These are phyloP conservation scores for Keiferia lycopersicella DNA, from an alignment of 2,888 invertebrate genomes.

Conservation along the genomic window DNA sequence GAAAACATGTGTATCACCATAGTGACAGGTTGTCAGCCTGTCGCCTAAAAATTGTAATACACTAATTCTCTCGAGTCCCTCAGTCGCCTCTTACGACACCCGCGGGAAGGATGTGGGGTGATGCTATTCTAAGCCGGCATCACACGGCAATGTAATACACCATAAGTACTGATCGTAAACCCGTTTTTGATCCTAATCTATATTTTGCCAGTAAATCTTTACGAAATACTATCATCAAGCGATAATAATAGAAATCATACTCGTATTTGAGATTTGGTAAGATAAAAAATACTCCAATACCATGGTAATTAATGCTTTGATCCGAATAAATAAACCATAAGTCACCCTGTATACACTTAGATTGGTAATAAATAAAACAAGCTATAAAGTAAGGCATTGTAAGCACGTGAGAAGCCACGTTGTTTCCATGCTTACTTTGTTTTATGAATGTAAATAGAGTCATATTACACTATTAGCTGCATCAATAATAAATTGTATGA, in stretches of 20 bases:
- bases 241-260: neutral
- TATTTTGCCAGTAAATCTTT: constrained; percentile 6
- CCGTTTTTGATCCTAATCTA: neutral
- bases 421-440: constrained; percentile 20
- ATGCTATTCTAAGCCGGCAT: no score
- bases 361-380: constrained; percentile 14
- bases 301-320: neutral
- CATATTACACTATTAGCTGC: constrained; percentile 11
- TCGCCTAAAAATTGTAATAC: no score
- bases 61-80: no score
- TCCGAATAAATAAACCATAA: no score
- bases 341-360: neutral
- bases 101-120: no score
- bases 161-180: neutral
- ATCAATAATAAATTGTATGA: constrained; percentile 2
- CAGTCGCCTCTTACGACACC: no score
- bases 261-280: neutral
- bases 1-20: no score
- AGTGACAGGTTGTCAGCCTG: no score
- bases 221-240: neutral
- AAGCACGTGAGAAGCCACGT: constrained; percentile 17
- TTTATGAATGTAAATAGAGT: neutral
- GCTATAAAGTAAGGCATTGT: constrained; percentile 8
- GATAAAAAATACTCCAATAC: neutral
- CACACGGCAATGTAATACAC: neutral